phyloP scores from a whole-genome alignment of 2,113 vertebrate species.

The Hemiscyllium ocellatum region DNA sequence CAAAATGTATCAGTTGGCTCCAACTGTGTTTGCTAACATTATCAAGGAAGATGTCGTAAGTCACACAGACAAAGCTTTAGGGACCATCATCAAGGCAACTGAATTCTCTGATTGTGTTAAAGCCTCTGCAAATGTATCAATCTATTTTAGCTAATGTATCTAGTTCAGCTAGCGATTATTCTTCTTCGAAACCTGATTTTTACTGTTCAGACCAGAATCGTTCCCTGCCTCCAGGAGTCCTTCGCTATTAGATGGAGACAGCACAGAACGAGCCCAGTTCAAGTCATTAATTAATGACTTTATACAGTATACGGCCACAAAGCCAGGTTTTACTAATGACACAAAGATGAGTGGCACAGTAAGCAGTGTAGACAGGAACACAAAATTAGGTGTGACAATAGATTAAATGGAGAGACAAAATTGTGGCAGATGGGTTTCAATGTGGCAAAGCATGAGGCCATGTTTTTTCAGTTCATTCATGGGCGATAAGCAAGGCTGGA shows the following conservation, averaged over 20 bases:
- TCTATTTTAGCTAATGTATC: not conserved
- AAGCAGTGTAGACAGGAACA: not conserved
- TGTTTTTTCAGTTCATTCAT: not conserved
- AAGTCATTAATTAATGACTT: not conserved
- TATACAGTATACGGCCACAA: not conserved
- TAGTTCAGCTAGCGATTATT: not conserved
- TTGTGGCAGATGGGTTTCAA: not conserved
- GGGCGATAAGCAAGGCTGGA: not conserved
- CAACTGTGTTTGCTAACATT: not conserved
- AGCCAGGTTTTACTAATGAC: not conserved
- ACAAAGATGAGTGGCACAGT: not conserved
- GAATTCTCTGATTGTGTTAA: not conserved
- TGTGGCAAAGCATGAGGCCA: not conserved
- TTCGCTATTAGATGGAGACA: not conserved
- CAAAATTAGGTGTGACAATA: not conserved
- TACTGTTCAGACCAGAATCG: not conserved
- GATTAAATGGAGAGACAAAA: not conserved
- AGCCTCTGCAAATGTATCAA: not conserved
- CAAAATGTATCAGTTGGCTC: not conserved
- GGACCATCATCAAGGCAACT: not conserved
- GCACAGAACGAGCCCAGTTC: not conserved
- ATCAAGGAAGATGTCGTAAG: not conserved
- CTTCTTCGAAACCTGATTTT: not conserved
- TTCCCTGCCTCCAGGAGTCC: not conserved
- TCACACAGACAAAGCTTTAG: not conserved